Percentiles rank a stretch among this genome's conserved stretches.
These are phyloP conservation scores for Orthochromis malagaraziensis DNA, from an alignment of 2,113 vertebrate genomes.

Conservation along the genomic window DNA sequence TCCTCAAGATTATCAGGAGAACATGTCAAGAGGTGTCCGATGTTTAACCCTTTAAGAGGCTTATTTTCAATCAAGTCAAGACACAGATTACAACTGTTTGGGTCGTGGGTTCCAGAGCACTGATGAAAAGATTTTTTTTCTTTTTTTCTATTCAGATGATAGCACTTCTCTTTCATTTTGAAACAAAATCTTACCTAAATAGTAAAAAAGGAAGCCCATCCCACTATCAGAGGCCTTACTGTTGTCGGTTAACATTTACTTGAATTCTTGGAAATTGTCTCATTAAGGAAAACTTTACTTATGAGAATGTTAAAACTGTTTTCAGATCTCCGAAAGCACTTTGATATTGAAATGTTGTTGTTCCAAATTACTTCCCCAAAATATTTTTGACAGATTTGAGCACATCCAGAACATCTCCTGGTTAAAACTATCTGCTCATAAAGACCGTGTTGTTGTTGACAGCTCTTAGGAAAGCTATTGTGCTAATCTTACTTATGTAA, in stretches of 20 bases:
- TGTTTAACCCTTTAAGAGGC: conserved; percentile 61
- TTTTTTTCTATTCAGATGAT: not conserved
- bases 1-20: not conserved
- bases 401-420: not conserved
- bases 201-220: not conserved
- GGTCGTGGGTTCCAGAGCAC: not conserved
- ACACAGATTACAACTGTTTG: conserved; percentile 46
- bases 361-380: not conserved
- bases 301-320: not conserved
- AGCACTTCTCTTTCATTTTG: not conserved
- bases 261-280: not conserved
- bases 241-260: not conserved
- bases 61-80: conserved; percentile 63
- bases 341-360: not conserved
- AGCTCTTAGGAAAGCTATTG: not conserved
- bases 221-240: not conserved
- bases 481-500: not conserved
- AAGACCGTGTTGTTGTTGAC: not conserved
- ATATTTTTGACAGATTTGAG: not conserved
- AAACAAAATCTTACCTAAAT: not conserved
- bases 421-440: not conserved
- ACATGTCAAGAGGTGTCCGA: conserved; percentile 7
- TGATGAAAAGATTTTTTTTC: not conserved
- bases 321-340: not conserved
- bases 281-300: not conserved